Conservation (phyloP, 1,140 invertebrate species). For the Drosophila melanica region DNA sequence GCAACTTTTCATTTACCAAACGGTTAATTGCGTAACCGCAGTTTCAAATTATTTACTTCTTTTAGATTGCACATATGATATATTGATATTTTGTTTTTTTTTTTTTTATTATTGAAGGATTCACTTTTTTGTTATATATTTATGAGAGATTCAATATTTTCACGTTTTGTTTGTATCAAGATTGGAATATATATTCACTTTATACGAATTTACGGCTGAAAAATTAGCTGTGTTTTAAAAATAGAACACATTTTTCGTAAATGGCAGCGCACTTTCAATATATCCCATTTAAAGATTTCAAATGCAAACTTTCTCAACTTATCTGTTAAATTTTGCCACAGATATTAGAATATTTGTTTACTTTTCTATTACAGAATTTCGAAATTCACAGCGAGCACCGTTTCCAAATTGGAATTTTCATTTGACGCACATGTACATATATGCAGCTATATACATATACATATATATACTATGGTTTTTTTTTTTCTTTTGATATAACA, state of each 20-base stretch:
- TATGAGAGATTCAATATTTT: not conserved
- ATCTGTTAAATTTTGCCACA: constrained; percentile 22
- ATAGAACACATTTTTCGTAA: constrained; percentile 75
- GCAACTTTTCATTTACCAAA: constrained; percentile 60
- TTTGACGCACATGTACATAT: constrained; percentile 49
- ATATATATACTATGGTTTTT: constrained; percentile 43
- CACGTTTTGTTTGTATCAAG: constrained; percentile 32
- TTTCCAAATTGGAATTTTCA: constrained; percentile 58
- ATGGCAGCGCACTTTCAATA: constrained; percentile 68
- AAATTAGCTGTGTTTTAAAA: constrained; percentile 83
- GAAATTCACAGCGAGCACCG: constrained; percentile 24
- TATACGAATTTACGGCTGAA: constrained; percentile 63
- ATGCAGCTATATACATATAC: constrained; percentile 42
- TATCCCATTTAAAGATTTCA: constrained; percentile 42
- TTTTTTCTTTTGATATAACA: constrained; percentile 67
- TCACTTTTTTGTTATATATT: not conserved
- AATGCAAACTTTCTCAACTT: constrained; percentile 56
- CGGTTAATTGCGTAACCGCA: constrained; percentile 69
- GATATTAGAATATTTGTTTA: constrained; percentile 65
- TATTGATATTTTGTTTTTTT: too few species aligned
- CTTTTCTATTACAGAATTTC: constrained; percentile 43
- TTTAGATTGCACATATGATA: constrained; percentile 19
- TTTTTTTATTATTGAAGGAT: not conserved
- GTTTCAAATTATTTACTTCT: constrained; percentile 5
- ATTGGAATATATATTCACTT: constrained; percentile 61